Conservation (phyloP, 2,113 vertebrate species). For the Xenopus laevis region DNA sequence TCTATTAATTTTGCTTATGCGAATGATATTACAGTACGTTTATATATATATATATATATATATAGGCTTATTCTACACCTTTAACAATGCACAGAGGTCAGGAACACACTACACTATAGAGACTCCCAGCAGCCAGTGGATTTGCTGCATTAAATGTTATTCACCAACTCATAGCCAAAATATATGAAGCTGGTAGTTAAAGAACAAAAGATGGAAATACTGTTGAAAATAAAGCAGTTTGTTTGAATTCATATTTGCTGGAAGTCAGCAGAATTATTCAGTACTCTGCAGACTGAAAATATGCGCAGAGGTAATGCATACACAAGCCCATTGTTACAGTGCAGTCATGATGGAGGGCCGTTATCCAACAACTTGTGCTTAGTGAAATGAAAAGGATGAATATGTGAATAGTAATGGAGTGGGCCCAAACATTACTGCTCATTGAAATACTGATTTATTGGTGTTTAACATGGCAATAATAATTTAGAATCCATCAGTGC, state of each 20-base stretch:
- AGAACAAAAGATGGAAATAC: no score
- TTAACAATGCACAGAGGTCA: no score
- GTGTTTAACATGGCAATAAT: constrained; percentile 46
- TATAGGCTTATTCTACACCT: no score
- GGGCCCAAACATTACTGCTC: constrained; percentile 36
- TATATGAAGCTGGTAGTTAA: no score
- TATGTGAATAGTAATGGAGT: constrained; percentile 44
- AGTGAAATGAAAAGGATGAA: constrained; percentile 40
- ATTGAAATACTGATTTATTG: constrained; percentile 42
- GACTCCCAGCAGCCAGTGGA: no score
- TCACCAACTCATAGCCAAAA: no score
- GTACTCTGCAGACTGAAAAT: constrained; percentile 27
- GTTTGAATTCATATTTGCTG: background rate
- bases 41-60: no score
- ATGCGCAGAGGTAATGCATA: constrained; percentile 34
- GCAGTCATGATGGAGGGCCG: constrained; percentile 35
- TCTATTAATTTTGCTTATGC: no score
- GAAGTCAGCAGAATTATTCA: constrained; percentile 34
- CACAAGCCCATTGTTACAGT: constrained; percentile 36
- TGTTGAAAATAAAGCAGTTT: no score
- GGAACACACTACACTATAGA: no score
- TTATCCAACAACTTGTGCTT: constrained; percentile 40
- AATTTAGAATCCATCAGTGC: constrained; percentile 35
- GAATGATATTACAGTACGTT: no score
- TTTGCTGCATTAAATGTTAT: no score